phyloP scores from a whole-genome alignment of 2,888 invertebrate genomes.

The Sympetrum striolatum region DNA sequence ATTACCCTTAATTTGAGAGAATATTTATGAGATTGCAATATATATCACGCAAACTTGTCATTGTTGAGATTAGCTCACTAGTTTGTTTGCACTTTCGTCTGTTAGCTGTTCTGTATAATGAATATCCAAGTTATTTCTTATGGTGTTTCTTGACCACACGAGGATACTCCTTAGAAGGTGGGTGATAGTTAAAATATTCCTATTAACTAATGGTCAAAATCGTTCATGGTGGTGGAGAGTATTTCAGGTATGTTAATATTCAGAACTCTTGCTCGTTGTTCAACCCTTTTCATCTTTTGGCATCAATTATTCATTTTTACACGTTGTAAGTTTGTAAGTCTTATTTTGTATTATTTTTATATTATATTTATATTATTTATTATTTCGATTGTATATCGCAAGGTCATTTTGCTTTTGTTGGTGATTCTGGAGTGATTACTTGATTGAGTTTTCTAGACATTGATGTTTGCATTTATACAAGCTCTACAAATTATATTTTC shows the following conservation, averaged over 20 bases:
- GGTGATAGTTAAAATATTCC: not conserved
- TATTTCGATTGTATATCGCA: too few species aligned
- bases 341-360: too few species aligned
- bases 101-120: not conserved
- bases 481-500: too few species aligned
- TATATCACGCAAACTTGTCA: not conserved
- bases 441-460: too few species aligned
- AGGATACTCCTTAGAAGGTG: not conserved
- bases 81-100: not conserved
- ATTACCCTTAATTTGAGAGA: not conserved
- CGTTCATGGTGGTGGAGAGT: not conserved
- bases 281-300: too few species aligned
- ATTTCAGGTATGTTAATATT: not conserved
- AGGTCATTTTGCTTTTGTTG: too few species aligned
- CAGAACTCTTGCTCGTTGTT: not conserved
- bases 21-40: not conserved
- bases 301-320: too few species aligned
- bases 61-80: not conserved
- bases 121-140: not conserved
- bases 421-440: too few species aligned
- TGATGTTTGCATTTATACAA: too few species aligned
- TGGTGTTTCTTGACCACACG: not conserved
- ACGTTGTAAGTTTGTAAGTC: too few species aligned
- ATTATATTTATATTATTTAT: too few species aligned
- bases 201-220: not conserved